Base-by-base conservation (phyloP, 2,113 vertebrate species). In the Tychaedon coryphoeus region DNA sequence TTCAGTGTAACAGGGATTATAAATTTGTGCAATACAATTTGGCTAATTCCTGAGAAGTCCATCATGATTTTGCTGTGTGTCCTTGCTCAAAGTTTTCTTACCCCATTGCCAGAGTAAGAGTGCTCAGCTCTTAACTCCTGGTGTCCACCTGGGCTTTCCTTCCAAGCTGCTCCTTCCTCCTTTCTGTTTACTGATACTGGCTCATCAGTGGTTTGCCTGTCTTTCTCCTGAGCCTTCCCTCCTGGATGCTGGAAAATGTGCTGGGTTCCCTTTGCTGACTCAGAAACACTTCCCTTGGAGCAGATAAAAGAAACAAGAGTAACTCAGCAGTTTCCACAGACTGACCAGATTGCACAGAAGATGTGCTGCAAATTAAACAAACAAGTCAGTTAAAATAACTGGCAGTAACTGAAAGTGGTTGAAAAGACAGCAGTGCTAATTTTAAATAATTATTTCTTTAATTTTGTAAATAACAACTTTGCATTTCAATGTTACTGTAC, bases 121-220 rank as follows among this genome's bases (percentile, higher is more conserved):
- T 8, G 36, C 53, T 87, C 40, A 79, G 60, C 42, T 34, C 29
- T 86, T 45, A 74, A 74, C 77, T 96, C 95, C 90, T 96, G 95
- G 62, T 33, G 31, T 56, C 91, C 96, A 95, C 87, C 78, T 78
- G 88, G 82, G 58, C 47, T 38, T 76, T 75, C 3, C 2, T 69
- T 75, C 89, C 76, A 47, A 94, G 97, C 93, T 60, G 82, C 78
- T 91, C 72, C 66, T 92, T 82, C 62, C 60, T 81, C 43, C 48
- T 43, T 77, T 84, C 78, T 93, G 38, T 67, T 60, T 67, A 50
- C 70, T 96, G 57, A 88, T 88, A 79, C 24, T 66, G 74, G 51
- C 58, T 90, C 64, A 76, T 77, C 57, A 86, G 64, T 48, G 73
- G 69, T 78, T 61, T 91, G 40, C 15, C 6, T 40, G 40, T 40